A percentile compares a stretch with the other conserved stretches of the same genome.
Conservation (phyloP, 2,113 vertebrate species). For the Osmerus eperlanus region DNA sequence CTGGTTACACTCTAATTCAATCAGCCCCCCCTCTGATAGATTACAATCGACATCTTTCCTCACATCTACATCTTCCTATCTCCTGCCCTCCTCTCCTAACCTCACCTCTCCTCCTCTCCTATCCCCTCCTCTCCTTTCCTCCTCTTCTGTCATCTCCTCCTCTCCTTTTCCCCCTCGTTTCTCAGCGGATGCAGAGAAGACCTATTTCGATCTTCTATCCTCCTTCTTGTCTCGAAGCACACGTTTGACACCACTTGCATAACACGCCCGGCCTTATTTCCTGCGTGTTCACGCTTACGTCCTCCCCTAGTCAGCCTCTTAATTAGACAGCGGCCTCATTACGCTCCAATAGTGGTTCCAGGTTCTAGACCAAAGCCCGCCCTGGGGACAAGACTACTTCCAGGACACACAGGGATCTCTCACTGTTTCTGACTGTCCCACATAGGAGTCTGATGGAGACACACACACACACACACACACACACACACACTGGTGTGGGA, state of each 20-base stretch:
- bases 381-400: slow-evolving; percentile 39
- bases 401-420: slow-evolving; percentile 22
- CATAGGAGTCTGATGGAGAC: neutral
- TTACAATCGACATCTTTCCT: neutral
- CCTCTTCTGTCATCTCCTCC: neutral
- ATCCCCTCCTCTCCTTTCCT: neutral
- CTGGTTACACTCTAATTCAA: neutral
- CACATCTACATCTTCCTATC: neutral
- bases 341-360: slow-evolving; percentile 12
- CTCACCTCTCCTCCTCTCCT: neutral
- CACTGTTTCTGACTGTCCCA: neutral
- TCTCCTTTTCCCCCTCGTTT: too few relatives aligned
- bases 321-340: slow-evolving; percentile 41
- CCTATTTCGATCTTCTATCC: neutral
- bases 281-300: slow-evolving; percentile 2
- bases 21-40: neutral
- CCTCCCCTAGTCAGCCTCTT: slow-evolving; percentile 23
- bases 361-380: neutral
- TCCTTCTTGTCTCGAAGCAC: neutral
- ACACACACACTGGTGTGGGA: slow-evolving; percentile 18
- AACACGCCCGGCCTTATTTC: neutral
- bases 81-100: neutral
- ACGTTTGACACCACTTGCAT: neutral
- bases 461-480: slow-evolving; percentile 7
- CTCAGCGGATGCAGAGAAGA: neutral